Evolutionary conservation across 2,113 vertebrate species (phyloP).

Genomic region (Pantherophis guttatus): DNA sequence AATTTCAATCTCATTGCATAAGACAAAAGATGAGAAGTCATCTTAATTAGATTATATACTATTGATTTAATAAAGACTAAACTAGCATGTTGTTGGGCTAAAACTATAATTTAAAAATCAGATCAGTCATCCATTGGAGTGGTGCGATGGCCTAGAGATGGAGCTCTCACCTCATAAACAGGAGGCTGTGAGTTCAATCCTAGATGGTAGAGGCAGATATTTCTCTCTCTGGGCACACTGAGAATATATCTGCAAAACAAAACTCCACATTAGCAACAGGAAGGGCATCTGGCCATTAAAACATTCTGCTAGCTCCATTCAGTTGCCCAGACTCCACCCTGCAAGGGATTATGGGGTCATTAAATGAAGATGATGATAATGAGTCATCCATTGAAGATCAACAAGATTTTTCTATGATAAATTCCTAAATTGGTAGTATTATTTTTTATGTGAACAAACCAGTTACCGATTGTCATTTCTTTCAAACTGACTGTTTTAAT

Average conservation of each 20-base stretch:
- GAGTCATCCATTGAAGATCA: background rate
- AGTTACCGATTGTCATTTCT: background rate
- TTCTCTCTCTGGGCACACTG: too few species aligned
- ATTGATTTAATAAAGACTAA: conserved; percentile 20
- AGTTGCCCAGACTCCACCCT: too few species aligned
- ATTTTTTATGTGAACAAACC: background rate
- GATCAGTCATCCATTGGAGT: background rate
- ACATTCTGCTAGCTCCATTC: too few species aligned
- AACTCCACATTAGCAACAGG: too few species aligned
- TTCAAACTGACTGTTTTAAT: background rate
- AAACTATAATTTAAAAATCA: conserved; percentile 10
- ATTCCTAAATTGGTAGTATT: background rate
- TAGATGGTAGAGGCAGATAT: too few species aligned
- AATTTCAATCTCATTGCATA: background rate
- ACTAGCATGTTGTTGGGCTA: background rate
- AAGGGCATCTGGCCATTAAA: too few species aligned
- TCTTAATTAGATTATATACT: conserved; percentile 14
- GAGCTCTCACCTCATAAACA: too few species aligned
- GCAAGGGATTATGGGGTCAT: too few species aligned
- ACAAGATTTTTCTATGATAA: background rate
- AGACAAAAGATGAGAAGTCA: background rate
- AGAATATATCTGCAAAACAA: too few species aligned
- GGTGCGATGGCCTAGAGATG: too few species aligned
- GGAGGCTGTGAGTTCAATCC: too few species aligned
- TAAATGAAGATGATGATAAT: too few species aligned